Evolutionary conservation across 2,888 invertebrate genomes (phyloP).

Genomic region (Agriopis aurantiaria): DNA sequence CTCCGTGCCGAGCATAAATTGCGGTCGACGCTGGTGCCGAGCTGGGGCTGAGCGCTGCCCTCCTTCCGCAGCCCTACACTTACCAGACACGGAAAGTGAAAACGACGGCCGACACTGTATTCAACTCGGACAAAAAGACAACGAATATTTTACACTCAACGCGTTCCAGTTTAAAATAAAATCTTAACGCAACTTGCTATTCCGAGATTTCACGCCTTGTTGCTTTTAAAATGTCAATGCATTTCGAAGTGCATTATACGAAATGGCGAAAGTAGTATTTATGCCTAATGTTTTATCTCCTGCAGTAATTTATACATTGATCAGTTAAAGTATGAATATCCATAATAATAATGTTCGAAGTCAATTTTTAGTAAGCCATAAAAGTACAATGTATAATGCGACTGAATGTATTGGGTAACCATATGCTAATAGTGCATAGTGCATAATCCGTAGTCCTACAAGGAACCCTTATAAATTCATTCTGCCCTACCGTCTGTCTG

Average conservation of each 20-base stretch:
- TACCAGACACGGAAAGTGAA: conserved; percentile 57
- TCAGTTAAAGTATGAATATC: conserved; percentile 25
- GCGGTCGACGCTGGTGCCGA: conserved; percentile 55
- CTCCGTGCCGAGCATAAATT: conserved; percentile 64
- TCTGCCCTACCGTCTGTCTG: too few relatives aligned
- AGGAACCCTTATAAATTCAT: too few relatives aligned
- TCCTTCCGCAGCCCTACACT: conserved; percentile 44
- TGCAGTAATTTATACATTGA: conserved; percentile 40
- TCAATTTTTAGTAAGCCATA: conserved; percentile 58
- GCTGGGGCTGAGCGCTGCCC: conserved; percentile 32
- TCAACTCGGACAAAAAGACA: conserved; percentile 40
- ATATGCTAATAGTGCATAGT: too few relatives aligned
- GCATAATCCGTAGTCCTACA: too few relatives aligned
- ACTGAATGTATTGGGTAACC: not conserved
- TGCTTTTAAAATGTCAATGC: conserved; percentile 27
- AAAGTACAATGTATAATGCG: conserved; percentile 24
- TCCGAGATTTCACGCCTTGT: conserved; percentile 10
- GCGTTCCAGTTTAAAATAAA: conserved; percentile 29
- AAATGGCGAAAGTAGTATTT: conserved; percentile 22
- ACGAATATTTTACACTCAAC: conserved; percentile 21
- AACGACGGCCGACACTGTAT: conserved; percentile 54
- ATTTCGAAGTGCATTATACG: conserved; percentile 31
- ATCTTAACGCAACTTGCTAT: conserved; percentile 10
- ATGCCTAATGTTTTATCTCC: conserved; percentile 33
- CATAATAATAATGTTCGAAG: conserved; percentile 46